Evolutionary conservation across 2,113 vertebrate species (phyloP), one percentile per base, ranked within the genome.

Genomic region (Malurus cyaneus): DNA sequence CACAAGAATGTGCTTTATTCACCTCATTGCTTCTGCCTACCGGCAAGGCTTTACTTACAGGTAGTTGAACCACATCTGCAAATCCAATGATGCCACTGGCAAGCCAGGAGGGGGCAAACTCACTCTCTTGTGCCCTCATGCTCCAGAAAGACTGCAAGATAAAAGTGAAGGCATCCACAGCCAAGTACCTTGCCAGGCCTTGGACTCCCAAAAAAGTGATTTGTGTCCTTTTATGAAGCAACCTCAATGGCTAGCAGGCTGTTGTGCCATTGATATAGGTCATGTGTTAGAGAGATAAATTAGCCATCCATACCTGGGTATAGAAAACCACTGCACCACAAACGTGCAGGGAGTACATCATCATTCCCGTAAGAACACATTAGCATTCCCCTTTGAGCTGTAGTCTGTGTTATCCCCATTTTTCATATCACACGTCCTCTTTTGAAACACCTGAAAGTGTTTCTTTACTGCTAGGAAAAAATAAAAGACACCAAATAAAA

Each of bases 401-500:
- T 62, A 57, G 44, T 89, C 56, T 88, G 61, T 59, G 88, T 81
- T 96, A 88, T 64, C 39, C 85, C 50, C 66, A 85, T 80, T 93
- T 73, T 91, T 92, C 81, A 91, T 87, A 94, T 85, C 74, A 95
- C 83, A 76, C 56, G 34, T 88, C 36, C 20, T 93, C 78, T 94
- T 79, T 92, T 93, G 64, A 89, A 94, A 57, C 41, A 92, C 57
- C 54, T 71, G 87, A 96, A 96, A 93, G 62, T 76, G 90, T 79
- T 92, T 96, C 79, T 81, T 71, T 77, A 89, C 92, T 83, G 61
- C 76, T 3, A 8, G 39, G 84, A 94, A 93, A 69, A 62, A 79
- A 89, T 56, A 93, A 95, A 95, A 96, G 83, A 87, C 44, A 84
- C 61, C 7, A 80, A 79, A 89, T 56, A 93, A 95, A 95, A 96